Evolutionary conservation across 1,140 invertebrate species (phyloP), one percentile per base, ranked within the genome.

Genomic region (Limonius californicus): DNA sequence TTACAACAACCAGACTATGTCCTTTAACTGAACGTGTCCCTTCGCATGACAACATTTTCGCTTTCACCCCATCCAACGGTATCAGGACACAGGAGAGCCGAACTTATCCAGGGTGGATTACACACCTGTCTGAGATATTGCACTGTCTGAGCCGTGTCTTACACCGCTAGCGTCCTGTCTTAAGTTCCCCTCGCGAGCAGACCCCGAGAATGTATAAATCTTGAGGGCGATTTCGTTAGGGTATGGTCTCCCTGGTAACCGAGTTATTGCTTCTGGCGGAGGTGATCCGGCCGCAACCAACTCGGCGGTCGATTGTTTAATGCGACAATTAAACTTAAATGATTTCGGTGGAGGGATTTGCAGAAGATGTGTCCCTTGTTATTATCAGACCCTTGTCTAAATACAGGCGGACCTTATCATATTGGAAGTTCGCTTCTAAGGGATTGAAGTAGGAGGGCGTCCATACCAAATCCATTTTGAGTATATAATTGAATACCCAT

Each of bases 191-290:
- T n/a, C 14, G 3, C 18, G 15, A n/a, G n/a, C 19, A 50, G 35
- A 50, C 45, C 45, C 45, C 19, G 45, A 50, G 14, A 50, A 50
- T 50, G 45, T 50, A 50, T 50, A 50, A 50, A 50, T 50, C 45
- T 50, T 50, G 45, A 50, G 45, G 45, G 45, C 45, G 16, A 50
- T 19, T 50, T 50, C 45, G 7, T 50, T 50, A 19, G 45, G 4
- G 45, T 18, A 18, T 21, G 45, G 45, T 50, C 16, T 50, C 45
- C 45, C 45, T 50, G 45, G 45, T 50, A 50, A 50, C 45, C 45
- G 20, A 50, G 45, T 50, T 50, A 50, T 50, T 50, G 45, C 45
- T 12, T 50, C 45, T 18, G 7, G 14, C 16, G 9, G 16, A 50
- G 45, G 45, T 50, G 45, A 50, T 50, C 20, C 45, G 14, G 14